These are phyloP conservation scores for Sebastes schlegelii DNA, from an alignment of 2,113 vertebrate species.

Conservation along the genomic window DNA sequence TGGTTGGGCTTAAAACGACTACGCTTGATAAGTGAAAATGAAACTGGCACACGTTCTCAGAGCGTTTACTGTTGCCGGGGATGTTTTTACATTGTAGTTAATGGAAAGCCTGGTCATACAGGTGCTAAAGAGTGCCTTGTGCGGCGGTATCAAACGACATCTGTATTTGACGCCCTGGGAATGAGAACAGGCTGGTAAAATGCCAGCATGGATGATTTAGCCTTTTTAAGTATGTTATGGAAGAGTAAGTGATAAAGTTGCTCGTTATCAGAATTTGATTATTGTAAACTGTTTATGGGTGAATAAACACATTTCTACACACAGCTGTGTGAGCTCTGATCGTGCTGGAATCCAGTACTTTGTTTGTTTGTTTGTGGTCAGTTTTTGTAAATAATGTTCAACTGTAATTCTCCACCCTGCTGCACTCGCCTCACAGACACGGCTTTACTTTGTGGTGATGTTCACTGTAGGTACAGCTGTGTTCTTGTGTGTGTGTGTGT, in stretches of 20 bases:
- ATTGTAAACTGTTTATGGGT: not conserved
- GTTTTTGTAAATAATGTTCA: slow-evolving; percentile 41
- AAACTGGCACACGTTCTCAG: too few relatives aligned
- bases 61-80: too few relatives aligned
- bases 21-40: too few relatives aligned
- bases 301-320: not conserved
- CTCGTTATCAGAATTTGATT: too few relatives aligned
- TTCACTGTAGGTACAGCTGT: slow-evolving; percentile 87
- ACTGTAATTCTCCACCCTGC: slow-evolving; percentile 25
- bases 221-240: not conserved
- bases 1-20: too few relatives aligned
- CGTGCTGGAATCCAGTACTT: not conserved
- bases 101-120: too few relatives aligned
- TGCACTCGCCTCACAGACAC: slow-evolving; percentile 60
- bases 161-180: too few relatives aligned
- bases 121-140: too few relatives aligned
- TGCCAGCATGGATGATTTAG: not conserved
- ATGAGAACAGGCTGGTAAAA: not conserved
- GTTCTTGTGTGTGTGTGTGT: slow-evolving; percentile 37
- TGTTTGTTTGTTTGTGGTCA: slow-evolving; percentile 43
- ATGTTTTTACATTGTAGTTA: too few relatives aligned
- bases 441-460: slow-evolving; percentile 88
- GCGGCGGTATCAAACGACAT: too few relatives aligned
- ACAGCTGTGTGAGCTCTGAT: slow-evolving; percentile 23
- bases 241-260: too few relatives aligned